Base-by-base conservation (phyloP, 2,113 vertebrate genomes). In the Anarrhichthys ocellatus region DNA sequence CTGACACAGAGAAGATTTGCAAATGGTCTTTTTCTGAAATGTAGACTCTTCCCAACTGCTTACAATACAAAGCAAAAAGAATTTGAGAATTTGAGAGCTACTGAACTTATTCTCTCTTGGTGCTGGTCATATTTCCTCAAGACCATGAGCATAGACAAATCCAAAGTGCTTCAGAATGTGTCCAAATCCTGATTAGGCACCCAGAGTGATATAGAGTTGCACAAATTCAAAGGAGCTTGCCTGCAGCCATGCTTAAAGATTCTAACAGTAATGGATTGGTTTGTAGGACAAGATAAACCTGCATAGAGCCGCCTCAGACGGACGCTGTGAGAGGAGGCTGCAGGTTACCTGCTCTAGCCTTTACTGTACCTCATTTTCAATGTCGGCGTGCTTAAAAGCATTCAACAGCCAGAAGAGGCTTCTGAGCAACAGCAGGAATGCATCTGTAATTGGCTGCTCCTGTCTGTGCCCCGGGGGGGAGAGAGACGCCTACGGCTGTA, bases 211-310 rank as follows among this genome's bases (percentile, higher is more conserved):
- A 71, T 61, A 80, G 81, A 82, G 78, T 68, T 80, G 80, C 72
- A 85, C 76, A 79, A 71, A 89, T 91, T 90, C 75, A 77, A 58
- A 73, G 77, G 63, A 59, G 76, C 76, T 73, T 38, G 65, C 40
- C 67, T 9, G 59, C 46, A 36, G 85, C 24, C 83, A 84, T 69
- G 65, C 80, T 76, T 81, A 65, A 87, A 82, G 66, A 75, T 34
- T 72, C 71, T 84, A 81, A 92, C 78, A 90, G 90, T 92, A 88
- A 93, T 91, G 70, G 78, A 89, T 83, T 79, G 76, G 64, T 71
- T 48, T 74, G 65, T 63, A 18, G 42, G 68, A 84, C 62, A 84
- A 85, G 86, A 86, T 88, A 84, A 83, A 71, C 67, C 48, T 42
- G 27, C 67, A 62, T 46, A 38, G 29, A 67, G 22, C 29, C 44